Conservation (phyloP, 2,113 vertebrate species). For the Pseudonaja textilis region DNA sequence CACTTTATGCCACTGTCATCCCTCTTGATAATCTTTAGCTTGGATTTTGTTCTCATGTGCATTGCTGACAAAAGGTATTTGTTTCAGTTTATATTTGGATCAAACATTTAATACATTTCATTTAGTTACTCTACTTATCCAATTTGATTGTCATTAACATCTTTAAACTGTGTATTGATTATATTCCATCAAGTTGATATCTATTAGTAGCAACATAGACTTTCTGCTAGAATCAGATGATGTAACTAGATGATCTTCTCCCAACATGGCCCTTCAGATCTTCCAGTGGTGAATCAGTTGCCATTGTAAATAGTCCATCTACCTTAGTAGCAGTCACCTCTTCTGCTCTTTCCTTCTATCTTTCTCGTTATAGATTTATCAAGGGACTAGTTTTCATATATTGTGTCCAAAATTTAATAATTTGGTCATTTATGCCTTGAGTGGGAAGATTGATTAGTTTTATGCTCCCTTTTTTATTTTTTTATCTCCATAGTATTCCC, state of each 20-base stretch:
- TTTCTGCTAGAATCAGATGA: background rate
- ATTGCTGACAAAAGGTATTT: constrained; percentile 1
- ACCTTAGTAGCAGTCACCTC: background rate
- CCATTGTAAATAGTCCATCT: background rate
- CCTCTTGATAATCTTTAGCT: background rate
- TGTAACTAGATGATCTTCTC: background rate
- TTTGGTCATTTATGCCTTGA: background rate
- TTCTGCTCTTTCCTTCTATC: background rate
- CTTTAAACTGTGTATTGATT: background rate
- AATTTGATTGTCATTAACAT: background rate
- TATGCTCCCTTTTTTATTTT: background rate
- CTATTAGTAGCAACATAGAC: background rate
- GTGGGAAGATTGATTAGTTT: background rate
- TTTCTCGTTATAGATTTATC: background rate
- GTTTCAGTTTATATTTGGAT: constrained; percentile 23
- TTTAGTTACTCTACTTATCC: background rate
- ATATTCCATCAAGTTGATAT: background rate
- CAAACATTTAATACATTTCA: background rate
- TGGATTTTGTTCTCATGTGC: background rate
- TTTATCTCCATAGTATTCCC: background rate
- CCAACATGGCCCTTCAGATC: background rate
- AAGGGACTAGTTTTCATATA: background rate
- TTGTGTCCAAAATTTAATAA: background rate
- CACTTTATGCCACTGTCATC: background rate
- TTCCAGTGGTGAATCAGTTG: background rate